phyloP scores from a whole-genome alignment of 2,113 vertebrate genomes.

The Nothoprocta perdicaria region DNA sequence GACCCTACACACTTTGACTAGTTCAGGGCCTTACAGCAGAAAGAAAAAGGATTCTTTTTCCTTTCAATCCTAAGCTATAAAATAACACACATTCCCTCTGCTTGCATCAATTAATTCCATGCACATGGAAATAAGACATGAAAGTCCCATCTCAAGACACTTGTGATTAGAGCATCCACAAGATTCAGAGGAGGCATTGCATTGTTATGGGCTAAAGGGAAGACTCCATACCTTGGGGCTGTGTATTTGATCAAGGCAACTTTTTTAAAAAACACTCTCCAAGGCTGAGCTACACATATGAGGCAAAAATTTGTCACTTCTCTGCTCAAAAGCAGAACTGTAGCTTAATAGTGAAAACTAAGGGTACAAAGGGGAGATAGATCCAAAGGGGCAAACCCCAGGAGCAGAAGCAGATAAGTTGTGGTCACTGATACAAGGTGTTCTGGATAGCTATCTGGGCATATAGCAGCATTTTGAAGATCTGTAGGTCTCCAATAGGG shows the following conservation, averaged over 20 bases:
- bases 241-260: background rate
- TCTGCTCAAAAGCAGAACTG: background rate
- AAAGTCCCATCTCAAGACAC: too few relatives aligned
- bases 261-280: background rate
- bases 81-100: too few relatives aligned
- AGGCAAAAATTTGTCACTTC: fast-evolving
- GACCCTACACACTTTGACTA: too few relatives aligned
- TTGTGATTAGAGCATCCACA: too few relatives aligned
- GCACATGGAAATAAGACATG: too few relatives aligned
- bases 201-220: background rate
- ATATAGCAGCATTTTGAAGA: background rate
- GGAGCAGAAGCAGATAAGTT: background rate
- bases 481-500: background rate
- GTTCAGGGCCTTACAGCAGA: too few relatives aligned
- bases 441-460: fast-evolving
- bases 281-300: fast-evolving
- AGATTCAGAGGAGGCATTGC: background rate
- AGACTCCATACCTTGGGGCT: background rate
- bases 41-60: too few relatives aligned
- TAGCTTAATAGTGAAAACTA: background rate
- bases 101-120: too few relatives aligned
- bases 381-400: background rate
- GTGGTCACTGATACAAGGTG: background rate
- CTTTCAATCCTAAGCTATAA: too few relatives aligned
- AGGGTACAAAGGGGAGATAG: background rate